A percentile compares a stretch with the other conserved stretches of the same genome.
Conservation (phyloP, 2,797 vertebrate species). For the Cossypha polioptera region DNA sequence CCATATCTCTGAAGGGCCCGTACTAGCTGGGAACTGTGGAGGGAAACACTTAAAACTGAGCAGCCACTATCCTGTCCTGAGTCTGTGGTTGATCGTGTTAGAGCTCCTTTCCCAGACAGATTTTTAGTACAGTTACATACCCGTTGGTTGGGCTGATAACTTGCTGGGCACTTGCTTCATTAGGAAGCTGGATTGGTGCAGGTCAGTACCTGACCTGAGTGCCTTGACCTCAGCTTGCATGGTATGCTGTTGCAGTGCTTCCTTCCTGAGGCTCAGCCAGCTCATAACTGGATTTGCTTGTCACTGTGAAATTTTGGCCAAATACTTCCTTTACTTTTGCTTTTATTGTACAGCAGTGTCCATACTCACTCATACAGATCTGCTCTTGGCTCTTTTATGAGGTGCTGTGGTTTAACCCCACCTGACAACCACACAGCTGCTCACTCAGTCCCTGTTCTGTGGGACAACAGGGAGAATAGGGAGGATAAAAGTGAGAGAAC, state of each 20-base stretch:
- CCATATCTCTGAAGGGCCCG: not conserved
- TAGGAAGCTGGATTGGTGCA: not conserved
- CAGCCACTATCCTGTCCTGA: not conserved
- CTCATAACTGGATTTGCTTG: not conserved
- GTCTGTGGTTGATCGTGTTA: not conserved
- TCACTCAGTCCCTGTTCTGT: not conserved
- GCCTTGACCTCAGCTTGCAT: not conserved
- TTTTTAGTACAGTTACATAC: not conserved
- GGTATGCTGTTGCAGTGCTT: not conserved
- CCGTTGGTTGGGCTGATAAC: not conserved
- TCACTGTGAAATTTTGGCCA: not conserved
- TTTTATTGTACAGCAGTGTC: not conserved
- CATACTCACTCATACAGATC: not conserved
- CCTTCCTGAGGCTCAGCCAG: not conserved
- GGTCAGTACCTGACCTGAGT: not conserved
- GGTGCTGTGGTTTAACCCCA: not conserved
- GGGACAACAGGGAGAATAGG: fast-evolving
- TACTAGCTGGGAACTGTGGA: fast-evolving
- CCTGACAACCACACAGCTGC: not conserved
- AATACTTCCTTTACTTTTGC: not conserved
- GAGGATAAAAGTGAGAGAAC: not conserved
- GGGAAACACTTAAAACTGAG: not conserved
- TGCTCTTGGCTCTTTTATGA: not conserved
- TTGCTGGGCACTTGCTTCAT: fast-evolving
- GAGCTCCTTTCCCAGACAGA: not conserved